Conservation (phyloP, 2,888 invertebrate genomes). For the Trichopoda pennipes region DNA sequence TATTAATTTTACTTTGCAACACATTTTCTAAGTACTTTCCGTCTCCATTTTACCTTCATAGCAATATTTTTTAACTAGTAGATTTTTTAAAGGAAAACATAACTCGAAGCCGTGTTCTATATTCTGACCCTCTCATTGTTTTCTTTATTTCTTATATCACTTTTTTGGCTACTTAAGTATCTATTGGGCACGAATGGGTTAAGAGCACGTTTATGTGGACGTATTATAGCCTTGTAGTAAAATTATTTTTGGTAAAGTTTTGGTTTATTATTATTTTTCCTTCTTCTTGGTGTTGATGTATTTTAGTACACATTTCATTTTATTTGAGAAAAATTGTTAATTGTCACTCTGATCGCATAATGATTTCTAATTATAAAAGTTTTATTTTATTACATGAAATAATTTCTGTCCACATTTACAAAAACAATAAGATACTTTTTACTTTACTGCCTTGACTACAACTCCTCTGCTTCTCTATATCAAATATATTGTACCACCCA, state of each 20-base stretch:
- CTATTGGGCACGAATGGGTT: no score
- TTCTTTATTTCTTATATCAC: no score
- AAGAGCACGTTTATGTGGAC: no score
- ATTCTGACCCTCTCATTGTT: no score
- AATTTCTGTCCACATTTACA: slow-evolving; percentile 50
- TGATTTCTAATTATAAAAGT: slow-evolving; percentile 79
- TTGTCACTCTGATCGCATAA: slow-evolving; percentile 79
- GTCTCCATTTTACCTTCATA: no score
- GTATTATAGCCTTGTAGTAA: neutral
- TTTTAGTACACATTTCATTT: slow-evolving; percentile 23
- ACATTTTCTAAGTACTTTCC: no score
- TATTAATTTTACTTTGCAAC: no score
- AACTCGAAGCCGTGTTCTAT: no score
- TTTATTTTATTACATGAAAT: slow-evolving; percentile 71
- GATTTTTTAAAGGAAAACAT: no score
- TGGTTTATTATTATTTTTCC: neutral
- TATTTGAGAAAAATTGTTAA: slow-evolving; percentile 70
- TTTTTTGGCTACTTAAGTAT: no score
- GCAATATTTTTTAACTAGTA: no score
- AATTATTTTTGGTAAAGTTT: slow-evolving; percentile 5
- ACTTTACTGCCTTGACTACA: neutral
- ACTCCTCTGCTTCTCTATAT: neutral
- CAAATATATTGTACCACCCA: neutral
- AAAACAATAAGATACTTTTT: slow-evolving; percentile 28
- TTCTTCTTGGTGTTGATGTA: neutral